Conservation (phyloP, 2,797 vertebrate genomes). For the Chelidonichthys spinosus region DNA sequence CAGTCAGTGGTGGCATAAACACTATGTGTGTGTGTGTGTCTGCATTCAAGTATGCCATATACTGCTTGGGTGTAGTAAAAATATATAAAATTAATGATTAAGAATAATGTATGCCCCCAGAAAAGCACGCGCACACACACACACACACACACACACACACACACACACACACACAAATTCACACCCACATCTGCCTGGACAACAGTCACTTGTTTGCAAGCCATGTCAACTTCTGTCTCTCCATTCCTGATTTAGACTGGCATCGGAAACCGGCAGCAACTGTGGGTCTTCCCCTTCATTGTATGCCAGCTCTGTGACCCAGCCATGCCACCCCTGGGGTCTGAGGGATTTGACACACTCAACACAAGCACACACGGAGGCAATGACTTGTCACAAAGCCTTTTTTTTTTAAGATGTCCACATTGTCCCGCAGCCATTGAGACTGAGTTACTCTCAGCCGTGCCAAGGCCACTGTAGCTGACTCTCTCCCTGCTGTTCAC, state of each 20-base stretch:
- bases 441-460: constrained; percentile 19
- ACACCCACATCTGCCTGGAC: constrained; percentile 47
- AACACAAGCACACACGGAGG: neutral
- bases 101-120: neutral
- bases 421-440: constrained; percentile 24
- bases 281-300: constrained; percentile 69
- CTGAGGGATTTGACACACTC: constrained; percentile 53
- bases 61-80: constrained; percentile 17
- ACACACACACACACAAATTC: no score
- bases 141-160: neutral
- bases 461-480: constrained; percentile 36
- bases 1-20: constrained; percentile 19
- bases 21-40: neutral
- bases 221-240: constrained; percentile 56
- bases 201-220: constrained; percentile 52
- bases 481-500: constrained; percentile 29
- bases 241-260: constrained; percentile 70
- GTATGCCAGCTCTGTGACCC: constrained; percentile 63
- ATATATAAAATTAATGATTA: constrained; percentile 31
- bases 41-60: constrained; percentile 6
- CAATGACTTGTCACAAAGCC: constrained; percentile 29
- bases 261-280: constrained; percentile 69
- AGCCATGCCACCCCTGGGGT: constrained; percentile 51
- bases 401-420: constrained; percentile 36
- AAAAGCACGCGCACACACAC: neutral